Conservation (phyloP, 2,113 vertebrate genomes). For the Butastur rufipennis region DNA sequence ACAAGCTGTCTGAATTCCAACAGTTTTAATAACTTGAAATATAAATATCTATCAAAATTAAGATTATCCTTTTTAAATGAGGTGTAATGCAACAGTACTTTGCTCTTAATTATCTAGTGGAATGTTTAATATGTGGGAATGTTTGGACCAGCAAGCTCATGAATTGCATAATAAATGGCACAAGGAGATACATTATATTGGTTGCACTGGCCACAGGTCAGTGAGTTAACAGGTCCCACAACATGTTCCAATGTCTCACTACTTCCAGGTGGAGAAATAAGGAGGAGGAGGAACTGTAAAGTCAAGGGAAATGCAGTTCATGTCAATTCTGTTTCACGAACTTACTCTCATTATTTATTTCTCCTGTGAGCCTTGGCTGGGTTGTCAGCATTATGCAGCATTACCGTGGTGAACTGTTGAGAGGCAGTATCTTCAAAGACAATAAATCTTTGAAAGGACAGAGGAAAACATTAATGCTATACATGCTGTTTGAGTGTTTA, state of each 20-base stretch:
- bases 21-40: neutral
- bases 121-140: neutral
- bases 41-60: neutral
- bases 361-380: neutral
- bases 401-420: neutral
- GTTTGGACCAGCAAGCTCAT: neutral
- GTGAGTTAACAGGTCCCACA: neutral
- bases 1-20: neutral
- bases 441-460: neutral
- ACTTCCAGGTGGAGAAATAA: neutral
- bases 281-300: neutral
- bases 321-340: neutral
- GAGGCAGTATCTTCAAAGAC: neutral
- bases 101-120: neutral
- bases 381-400: neutral
- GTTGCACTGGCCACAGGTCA: neutral
- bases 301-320: neutral
- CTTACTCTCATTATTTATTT: neutral
- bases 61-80: neutral
- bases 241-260: fast-evolving
- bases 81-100: neutral
- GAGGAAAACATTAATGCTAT: neutral
- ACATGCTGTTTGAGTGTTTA: neutral
- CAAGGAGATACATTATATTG: neutral
- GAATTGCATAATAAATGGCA: neutral